Evolutionary conservation across 2,888 invertebrate genomes (phyloP), one percentile per base, ranked within the genome.

Genomic region (Sisyra nigra): DNA sequence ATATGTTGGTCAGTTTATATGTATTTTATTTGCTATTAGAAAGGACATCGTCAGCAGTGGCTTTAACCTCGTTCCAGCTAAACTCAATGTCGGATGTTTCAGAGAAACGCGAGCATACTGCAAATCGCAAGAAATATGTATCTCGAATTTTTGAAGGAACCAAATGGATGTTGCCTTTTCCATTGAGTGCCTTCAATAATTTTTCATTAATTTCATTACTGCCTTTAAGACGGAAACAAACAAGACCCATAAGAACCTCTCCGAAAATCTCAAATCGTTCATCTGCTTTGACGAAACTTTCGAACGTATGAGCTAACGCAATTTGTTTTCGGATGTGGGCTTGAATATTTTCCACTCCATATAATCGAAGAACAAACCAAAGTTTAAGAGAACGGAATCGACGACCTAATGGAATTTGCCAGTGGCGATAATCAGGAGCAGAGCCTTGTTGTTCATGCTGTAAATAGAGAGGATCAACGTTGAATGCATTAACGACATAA

Each of bases 371-470:
- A 1, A 94, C 94, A 57, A 96, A 96, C 96, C 96, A 96, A 14
- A 96, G 62, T 59, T 96, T 96, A 17, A 96, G 65, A 0, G 94
- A 78, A 45, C 96, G 74, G 66, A 96, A 96, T 50, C 94, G 74
- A 47, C 96, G 72, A 0, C 96, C 94, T 29, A 96, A 62, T 4
- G 94, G 93, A 49, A 96, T 93, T 68, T 94, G 93, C 94, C 93
- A 96, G 57, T 96, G 94, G 63, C 94, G 78, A 57, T 94, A 93
- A 59, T 96, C 96, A 0, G 91, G 91, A 0, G 84, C 86, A 2
- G 80, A 74, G 9, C 87, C 87, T 57, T 91, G 89, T 64, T 82
- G 80, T 47, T 89, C 89, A 58, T 98, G 94, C 59, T 94, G 92
- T 48, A 98, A 67, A 56, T 98, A 98, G 0, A 96, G 67, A 0